A percentile compares a stretch with the other conserved stretches of the same genome.
Conservation (phyloP, 2,113 vertebrate genomes). For the Colossoma macropomum region DNA sequence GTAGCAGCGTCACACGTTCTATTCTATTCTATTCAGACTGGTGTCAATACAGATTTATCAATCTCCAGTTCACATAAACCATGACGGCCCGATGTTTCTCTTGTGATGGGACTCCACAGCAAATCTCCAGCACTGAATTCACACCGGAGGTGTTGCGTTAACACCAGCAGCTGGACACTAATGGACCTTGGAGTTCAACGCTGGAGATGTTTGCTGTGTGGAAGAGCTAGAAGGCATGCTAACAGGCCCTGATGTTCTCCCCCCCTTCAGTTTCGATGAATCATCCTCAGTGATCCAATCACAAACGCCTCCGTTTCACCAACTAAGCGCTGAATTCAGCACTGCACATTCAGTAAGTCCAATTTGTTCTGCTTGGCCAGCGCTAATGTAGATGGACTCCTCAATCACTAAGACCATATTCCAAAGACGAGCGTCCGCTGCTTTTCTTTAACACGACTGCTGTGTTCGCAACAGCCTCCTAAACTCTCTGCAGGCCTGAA, state of each 20-base stretch:
- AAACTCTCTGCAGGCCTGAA: conserved; percentile 35
- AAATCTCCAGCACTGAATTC: neutral
- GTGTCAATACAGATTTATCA: no score
- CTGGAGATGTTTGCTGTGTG: neutral
- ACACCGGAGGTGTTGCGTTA: neutral
- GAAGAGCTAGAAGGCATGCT: neutral
- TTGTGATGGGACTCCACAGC: neutral
- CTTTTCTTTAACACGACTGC: conserved; percentile 1
- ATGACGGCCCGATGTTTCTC: neutral
- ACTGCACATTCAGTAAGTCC: neutral
- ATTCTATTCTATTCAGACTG: no score
- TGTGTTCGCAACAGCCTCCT: neutral
- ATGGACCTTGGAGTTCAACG: no score
- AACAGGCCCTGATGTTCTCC: conserved; percentile 11
- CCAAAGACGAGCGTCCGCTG: neutral
- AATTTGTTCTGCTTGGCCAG: conserved; percentile 1
- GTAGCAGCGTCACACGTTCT: no score
- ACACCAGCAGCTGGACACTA: neutral
- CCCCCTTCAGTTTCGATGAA: neutral
- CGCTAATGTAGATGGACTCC: conserved; percentile 28
- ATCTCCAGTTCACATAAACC: neutral
- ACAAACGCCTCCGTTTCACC: neutral
- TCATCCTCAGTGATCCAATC: conserved; percentile 24
- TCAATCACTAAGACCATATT: conserved; percentile 28
- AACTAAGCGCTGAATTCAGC: conserved; percentile 10